These are phyloP conservation scores for Tonatia bakeri DNA, from an alignment of 2,113 vertebrate species.

Conservation along the genomic window DNA sequence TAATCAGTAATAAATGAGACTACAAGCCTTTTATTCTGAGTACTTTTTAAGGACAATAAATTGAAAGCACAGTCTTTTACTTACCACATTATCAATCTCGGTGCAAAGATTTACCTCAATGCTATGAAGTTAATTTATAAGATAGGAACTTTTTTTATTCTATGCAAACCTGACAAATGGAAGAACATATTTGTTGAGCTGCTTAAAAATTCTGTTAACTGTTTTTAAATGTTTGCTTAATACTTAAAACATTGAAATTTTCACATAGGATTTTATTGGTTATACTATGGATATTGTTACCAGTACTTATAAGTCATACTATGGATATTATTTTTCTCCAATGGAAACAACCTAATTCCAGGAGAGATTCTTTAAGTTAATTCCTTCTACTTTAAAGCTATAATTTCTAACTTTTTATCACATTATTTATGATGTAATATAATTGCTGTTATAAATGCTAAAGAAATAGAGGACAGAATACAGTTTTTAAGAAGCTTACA, in stretches of 20 bases:
- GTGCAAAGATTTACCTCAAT: background rate
- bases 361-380: background rate
- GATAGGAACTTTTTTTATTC: background rate
- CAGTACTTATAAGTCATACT: background rate
- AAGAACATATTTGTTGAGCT: constrained; percentile 16
- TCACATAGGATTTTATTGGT: background rate
- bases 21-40: background rate
- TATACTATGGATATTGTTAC: background rate
- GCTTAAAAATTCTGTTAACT: background rate
- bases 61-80: background rate
- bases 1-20: background rate
- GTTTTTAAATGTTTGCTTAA: constrained; percentile 9
- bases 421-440: background rate
- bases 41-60: background rate
- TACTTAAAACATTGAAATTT: background rate
- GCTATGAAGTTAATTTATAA: background rate
- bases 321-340: background rate
- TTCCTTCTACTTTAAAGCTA: constrained; percentile 15
- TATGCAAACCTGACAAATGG: background rate
- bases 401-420: background rate
- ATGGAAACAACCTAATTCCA: background rate
- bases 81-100: background rate
- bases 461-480: background rate
- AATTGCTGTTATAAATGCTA: background rate
- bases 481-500: background rate